These are phyloP conservation scores for Perognathus longimembris DNA, from an alignment of 2,113 vertebrate genomes.

Conservation along the genomic window DNA sequence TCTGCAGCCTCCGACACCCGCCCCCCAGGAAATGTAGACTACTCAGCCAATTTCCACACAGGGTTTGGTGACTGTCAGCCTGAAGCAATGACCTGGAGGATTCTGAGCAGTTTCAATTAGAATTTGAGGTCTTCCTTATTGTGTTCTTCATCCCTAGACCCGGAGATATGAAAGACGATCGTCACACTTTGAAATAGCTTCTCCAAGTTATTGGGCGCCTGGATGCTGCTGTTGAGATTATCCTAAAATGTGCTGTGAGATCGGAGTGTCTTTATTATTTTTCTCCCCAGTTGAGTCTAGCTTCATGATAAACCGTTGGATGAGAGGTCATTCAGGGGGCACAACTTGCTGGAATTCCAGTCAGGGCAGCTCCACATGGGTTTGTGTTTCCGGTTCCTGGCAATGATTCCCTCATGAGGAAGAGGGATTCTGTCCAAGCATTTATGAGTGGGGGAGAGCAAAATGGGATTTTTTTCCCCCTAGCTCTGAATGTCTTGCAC, in stretches of 20 bases:
- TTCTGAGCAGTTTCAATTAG: constrained; percentile 38
- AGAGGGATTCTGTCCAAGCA: neutral
- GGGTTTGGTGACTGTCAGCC: neutral
- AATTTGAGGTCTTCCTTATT: neutral
- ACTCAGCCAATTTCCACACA: neutral
- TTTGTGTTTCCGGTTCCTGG: neutral
- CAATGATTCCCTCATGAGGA: neutral
- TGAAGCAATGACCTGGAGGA: constrained; percentile 3
- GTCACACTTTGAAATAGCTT: constrained; percentile 43
- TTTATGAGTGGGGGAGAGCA: constrained; percentile 25
- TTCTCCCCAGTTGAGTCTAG: neutral
- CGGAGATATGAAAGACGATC: neutral
- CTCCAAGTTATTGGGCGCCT: neutral
- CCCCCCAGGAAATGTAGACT: constrained; percentile 39
- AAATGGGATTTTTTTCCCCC: constrained; percentile 21
- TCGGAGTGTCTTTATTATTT: constrained; percentile 22
- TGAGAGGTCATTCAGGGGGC: constrained; percentile 37
- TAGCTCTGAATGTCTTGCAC: neutral
- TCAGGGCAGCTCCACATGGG: neutral
- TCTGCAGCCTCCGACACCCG: constrained; percentile 8
- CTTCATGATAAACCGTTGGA: constrained; percentile 41
- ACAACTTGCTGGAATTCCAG: neutral
- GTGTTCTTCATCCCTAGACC: neutral
- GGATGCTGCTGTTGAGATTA: constrained; percentile 22
- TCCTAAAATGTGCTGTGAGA: neutral